Base-by-base conservation (phyloP, 2,113 vertebrate genomes). In the Sardina pilchardus region DNA sequence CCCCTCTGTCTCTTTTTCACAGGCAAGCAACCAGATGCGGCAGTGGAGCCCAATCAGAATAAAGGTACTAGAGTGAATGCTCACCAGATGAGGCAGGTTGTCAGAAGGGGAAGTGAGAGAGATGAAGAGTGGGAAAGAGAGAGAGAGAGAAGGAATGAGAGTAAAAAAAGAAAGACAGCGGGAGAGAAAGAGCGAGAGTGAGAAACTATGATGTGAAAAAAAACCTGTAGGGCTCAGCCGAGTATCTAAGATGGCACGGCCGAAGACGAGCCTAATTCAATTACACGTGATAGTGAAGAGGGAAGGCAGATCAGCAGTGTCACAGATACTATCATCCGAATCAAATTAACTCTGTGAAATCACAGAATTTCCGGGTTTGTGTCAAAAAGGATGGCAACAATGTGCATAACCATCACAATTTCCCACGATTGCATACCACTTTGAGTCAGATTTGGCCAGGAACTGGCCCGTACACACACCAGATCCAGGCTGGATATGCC, bases 11-110 rank as follows among this genome's bases (percentile, higher is more conserved):
- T 91, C 89, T 93, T 90, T 91, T 82, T 93, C 92, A 86, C 93
- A 98, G 97, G 97, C 93, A 98, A 98, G 92, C 96, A 97, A 92
- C 96, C 96, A 85, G 97, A 97, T 87, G 96, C 96, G 88, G 93
- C 95, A 43, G 95, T 96, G 94, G 97, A 97, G 94, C 96, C 96
- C 95, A 97, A 96, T 95, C 97, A 97, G 92, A 97, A 96, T 94
- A 97, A 97, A 97, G 97, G 97, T 98, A 96, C 95, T 88, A 84
- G 81, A 81, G 81, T 84, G 86, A 88, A 82, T 80, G 45, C 83
- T 78, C 71, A 34, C 71, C 71, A 78, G 71, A 78, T 36, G 71
- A 78, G 71, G 71, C 71, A 78, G 71, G 71, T 36, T 78, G 71
- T 86, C 56, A 39, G 56, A 12, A 36, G 30, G 16, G 36, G 71